Conservation (phyloP, 2,113 vertebrate species). For the Poeciliopsis occidentalis region DNA sequence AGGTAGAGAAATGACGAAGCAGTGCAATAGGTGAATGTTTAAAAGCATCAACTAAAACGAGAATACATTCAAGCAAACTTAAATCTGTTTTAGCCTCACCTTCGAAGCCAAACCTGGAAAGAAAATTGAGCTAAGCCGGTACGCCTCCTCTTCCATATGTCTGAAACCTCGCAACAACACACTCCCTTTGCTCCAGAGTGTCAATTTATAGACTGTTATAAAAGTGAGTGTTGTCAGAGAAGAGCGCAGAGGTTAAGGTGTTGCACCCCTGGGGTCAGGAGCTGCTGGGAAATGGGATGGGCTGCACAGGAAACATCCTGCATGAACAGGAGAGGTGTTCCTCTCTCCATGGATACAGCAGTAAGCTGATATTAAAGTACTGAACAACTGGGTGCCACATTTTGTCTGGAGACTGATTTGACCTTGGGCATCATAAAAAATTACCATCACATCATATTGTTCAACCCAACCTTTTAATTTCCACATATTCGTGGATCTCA, state of each 20-base stretch:
- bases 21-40: neutral
- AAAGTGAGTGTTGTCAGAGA: constrained; percentile 31
- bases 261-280: constrained; percentile 28
- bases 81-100: neutral
- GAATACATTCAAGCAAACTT: neutral
- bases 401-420: constrained; percentile 12
- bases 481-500: neutral
- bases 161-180: neutral
- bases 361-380: constrained; percentile 56
- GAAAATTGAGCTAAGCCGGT: neutral
- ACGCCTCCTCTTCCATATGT: constrained; percentile 4
- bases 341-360: constrained; percentile 50
- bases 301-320: constrained; percentile 34
- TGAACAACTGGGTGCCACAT: neutral
- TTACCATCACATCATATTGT: constrained; percentile 15
- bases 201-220: no score
- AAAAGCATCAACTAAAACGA: neutral
- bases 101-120: neutral
- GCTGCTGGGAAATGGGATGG: constrained; percentile 53
- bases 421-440: constrained; percentile 5
- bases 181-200: constrained; percentile 4
- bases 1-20: constrained; percentile 14
- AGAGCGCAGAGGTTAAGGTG: constrained; percentile 36
- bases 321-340: constrained; percentile 26
- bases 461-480: constrained; percentile 16